Conservation (phyloP, 2,797 vertebrate species). For the Thaleichthys pacificus region DNA sequence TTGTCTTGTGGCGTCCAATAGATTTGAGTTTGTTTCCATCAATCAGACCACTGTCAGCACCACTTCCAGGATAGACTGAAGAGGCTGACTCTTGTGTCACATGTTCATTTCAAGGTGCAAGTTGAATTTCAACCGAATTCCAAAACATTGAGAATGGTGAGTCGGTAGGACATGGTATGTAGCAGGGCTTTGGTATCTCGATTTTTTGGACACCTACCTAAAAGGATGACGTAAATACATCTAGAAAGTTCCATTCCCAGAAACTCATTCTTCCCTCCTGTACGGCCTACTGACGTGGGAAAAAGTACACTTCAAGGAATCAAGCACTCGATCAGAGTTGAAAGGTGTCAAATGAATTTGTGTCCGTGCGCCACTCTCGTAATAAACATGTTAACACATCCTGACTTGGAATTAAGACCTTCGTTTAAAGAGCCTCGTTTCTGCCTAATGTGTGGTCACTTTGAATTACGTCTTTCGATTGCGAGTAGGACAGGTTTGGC, state of each 20-base stretch:
- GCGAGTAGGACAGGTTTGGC: slow-evolving; percentile 6
- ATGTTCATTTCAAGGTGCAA: slow-evolving; percentile 64
- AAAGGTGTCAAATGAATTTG: slow-evolving; percentile 69
- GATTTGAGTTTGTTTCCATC: slow-evolving; percentile 41
- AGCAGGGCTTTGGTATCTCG: slow-evolving; percentile 2
- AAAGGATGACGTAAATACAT: slow-evolving; percentile 18
- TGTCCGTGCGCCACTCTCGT: slow-evolving; percentile 43
- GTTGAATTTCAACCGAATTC: slow-evolving; percentile 51
- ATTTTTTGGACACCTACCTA: neutral
- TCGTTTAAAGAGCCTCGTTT: slow-evolving; percentile 55
- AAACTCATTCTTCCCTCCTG: slow-evolving; percentile 52
- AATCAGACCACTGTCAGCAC: slow-evolving; percentile 16
- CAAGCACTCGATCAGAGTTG: slow-evolving; percentile 59
- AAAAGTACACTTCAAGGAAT: slow-evolving; percentile 35
- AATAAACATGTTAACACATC: slow-evolving; percentile 50
- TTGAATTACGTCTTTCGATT: slow-evolving; percentile 45
- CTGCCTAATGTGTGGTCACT: slow-evolving; percentile 56
- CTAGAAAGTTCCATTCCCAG: slow-evolving; percentile 36
- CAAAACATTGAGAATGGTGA: slow-evolving; percentile 56
- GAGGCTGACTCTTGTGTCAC: slow-evolving; percentile 58
- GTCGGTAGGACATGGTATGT: slow-evolving; percentile 15
- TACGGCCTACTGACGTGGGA: slow-evolving; percentile 14
- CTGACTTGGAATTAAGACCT: slow-evolving; percentile 57
- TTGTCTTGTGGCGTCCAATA: slow-evolving; percentile 17
- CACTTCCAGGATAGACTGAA: slow-evolving; percentile 43